Evolutionary conservation across 2,888 invertebrate genomes (phyloP).

Genomic region (Apotomis capreana): DNA sequence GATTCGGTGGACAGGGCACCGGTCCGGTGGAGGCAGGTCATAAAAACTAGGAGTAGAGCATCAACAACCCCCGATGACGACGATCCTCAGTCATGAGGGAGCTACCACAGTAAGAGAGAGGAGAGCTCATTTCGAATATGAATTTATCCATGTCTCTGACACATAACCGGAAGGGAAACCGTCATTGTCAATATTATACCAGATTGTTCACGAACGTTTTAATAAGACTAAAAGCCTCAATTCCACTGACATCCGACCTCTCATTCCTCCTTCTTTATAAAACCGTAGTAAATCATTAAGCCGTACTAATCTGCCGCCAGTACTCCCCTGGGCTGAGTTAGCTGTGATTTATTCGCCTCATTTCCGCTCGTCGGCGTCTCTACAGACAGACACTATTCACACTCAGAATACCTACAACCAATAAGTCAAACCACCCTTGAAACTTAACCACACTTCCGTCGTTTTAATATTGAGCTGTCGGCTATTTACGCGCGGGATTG

Average conservation of each 20-base stretch:
- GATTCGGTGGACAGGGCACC: too few relatives aligned
- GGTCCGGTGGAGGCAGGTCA: too few relatives aligned
- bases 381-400: slow-evolving; percentile 17
- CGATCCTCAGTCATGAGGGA: too few relatives aligned
- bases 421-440: background rate
- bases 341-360: slow-evolving; percentile 76
- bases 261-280: background rate
- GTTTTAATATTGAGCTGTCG: background rate
- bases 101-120: too few relatives aligned
- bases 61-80: too few relatives aligned
- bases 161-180: too few relatives aligned
- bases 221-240: background rate
- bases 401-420: slow-evolving; percentile 2
- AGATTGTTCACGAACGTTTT: too few relatives aligned
- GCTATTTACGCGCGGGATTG: slow-evolving; percentile 2
- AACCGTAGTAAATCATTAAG: background rate
- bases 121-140: too few relatives aligned
- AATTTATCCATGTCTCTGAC: too few relatives aligned
- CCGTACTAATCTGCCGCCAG: slow-evolving; percentile 52
- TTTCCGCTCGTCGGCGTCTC: slow-evolving; percentile 55
- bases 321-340: slow-evolving; percentile 70
- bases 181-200: too few relatives aligned
- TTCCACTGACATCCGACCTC: background rate
- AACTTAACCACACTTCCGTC: background rate
- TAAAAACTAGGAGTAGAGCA: too few relatives aligned